Evolutionary conservation across 2,113 vertebrate genomes (phyloP).

Genomic region (Merops nubicus): DNA sequence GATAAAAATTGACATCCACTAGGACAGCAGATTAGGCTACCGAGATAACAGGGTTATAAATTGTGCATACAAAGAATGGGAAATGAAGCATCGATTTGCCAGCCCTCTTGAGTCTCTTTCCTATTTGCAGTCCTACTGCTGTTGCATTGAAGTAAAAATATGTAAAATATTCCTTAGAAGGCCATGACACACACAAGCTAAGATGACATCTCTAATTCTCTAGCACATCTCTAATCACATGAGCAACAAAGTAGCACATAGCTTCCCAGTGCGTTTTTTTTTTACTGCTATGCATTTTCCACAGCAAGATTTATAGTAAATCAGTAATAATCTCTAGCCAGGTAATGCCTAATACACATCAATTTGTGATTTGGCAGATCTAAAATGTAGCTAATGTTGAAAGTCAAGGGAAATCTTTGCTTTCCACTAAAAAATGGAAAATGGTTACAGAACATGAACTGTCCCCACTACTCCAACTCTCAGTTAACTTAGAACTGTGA

Average conservation of each 20-base stretch:
- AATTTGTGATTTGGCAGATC: neutral
- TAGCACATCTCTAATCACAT: neutral
- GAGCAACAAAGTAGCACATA: neutral
- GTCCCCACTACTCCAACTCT: fast-evolving
- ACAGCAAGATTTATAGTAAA: neutral
- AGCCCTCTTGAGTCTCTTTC: neutral
- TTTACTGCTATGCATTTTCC: neutral
- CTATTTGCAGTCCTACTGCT: neutral
- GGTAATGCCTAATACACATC: neutral
- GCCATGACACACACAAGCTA: neutral
- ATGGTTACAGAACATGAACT: neutral
- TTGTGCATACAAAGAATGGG: neutral
- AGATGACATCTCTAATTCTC: neutral
- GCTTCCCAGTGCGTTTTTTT: neutral
- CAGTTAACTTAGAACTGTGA: neutral
- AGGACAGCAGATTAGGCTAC: neutral
- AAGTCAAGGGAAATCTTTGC: neutral
- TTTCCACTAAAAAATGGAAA: neutral
- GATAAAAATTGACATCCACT: neutral
- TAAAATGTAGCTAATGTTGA: neutral
- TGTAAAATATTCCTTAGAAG: neutral
- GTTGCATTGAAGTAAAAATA: neutral
- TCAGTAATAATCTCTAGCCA: neutral
- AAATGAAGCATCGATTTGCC: neutral
- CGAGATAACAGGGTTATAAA: neutral